Percentiles rank a stretch among this genome's conserved stretches.
Evolutionary conservation across 1,140 invertebrate species (phyloP).

Genomic region (Oedothorax gibbosus): DNA sequence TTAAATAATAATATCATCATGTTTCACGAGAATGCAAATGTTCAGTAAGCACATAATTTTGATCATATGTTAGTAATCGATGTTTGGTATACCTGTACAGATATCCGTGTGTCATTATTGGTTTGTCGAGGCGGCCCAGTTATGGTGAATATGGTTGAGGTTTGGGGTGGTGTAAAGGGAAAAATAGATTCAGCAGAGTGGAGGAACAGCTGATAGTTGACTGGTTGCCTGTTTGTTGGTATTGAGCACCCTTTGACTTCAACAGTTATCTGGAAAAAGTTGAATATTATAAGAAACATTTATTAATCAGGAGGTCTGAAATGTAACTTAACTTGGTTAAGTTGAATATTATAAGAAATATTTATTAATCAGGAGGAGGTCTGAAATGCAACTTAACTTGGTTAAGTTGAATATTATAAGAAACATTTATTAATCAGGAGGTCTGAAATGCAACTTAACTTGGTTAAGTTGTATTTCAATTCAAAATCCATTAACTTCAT

Average conservation of each 20-base stretch:
- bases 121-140: constrained; percentile 47
- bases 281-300: background rate
- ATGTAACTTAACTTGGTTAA: too few relatives aligned
- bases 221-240: constrained; percentile 57
- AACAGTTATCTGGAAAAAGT: constrained; percentile 42
- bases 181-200: constrained; percentile 29
- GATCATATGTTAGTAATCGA: background rate
- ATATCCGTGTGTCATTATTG: constrained; percentile 39
- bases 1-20: background rate
- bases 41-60: background rate
- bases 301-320: too few relatives aligned
- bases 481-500: too few relatives aligned
- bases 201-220: constrained; percentile 62
- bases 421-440: too few relatives aligned
- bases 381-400: too few relatives aligned
- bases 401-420: constrained; percentile 1
- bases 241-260: constrained; percentile 60
- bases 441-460: too few relatives aligned
- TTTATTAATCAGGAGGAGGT: too few relatives aligned
- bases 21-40: background rate
- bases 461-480: too few relatives aligned
- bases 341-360: background rate
- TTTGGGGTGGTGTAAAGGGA: constrained; percentile 61
- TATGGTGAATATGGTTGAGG: constrained; percentile 60
- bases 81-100: constrained; percentile 21